A percentile compares a stretch with the other conserved stretches of the same genome.
phyloP scores from a whole-genome alignment of 2,113 vertebrate genomes.

The Rhabdomys dilectus region DNA sequence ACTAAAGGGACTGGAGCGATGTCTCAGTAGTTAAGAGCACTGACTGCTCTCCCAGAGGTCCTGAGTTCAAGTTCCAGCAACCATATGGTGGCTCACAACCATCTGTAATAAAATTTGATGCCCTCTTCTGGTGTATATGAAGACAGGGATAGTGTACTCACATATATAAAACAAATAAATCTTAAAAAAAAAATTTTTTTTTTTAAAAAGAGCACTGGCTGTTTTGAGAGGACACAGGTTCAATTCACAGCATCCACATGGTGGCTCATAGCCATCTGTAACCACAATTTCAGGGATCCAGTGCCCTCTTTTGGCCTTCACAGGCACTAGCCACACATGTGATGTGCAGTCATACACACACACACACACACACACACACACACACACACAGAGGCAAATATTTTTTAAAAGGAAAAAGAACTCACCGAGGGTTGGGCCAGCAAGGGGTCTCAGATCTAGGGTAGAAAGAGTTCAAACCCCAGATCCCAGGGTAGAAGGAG shows the following conservation, averaged over 20 bases:
- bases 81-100: background rate
- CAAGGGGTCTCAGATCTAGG: background rate
- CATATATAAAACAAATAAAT: too few relatives aligned
- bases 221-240: background rate
- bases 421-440: background rate
- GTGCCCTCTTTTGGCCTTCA: background rate
- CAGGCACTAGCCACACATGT: background rate
- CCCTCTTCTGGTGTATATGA: background rate
- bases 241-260: background rate
- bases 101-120: background rate
- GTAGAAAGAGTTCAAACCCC: background rate
- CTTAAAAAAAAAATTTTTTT: too few relatives aligned
- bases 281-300: too few relatives aligned
- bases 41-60: background rate
- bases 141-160: too few relatives aligned
- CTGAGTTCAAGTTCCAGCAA: background rate
- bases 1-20: background rate
- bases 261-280: background rate
- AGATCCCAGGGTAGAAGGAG: background rate
- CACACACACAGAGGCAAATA: background rate
- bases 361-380: too few relatives aligned
- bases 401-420: constrained; percentile 19
- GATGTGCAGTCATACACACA: background rate
- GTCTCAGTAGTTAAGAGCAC: background rate
- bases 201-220: background rate